phyloP scores from a whole-genome alignment of 1,140 invertebrate genomes.

The Ceratina australensis region DNA sequence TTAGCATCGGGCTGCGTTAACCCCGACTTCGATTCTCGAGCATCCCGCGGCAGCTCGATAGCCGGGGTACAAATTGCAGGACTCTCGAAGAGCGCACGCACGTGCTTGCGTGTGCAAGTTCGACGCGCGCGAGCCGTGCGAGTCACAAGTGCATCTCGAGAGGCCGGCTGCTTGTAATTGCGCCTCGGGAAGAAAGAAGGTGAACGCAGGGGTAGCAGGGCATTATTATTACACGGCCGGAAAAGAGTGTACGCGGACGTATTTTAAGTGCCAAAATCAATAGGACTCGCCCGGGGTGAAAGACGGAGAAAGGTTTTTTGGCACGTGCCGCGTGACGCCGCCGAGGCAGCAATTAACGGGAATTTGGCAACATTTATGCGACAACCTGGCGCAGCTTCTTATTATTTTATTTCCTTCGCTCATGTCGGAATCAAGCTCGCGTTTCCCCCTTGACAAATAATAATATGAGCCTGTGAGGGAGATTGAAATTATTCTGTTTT shows the following conservation, averaged over 20 bases:
- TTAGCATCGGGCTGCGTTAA: neutral
- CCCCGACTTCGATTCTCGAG: slow-evolving; percentile 14
- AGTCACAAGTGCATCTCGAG: slow-evolving; percentile 31
- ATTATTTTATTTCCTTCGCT: neutral
- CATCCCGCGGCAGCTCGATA: neutral
- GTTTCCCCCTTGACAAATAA: too few relatives aligned
- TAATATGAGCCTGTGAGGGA: too few relatives aligned
- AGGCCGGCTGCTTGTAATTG: slow-evolving; percentile 35
- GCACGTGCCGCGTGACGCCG: slow-evolving; percentile 25
- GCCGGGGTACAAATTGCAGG: slow-evolving; percentile 13
- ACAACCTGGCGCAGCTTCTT: neutral
- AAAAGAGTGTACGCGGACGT: neutral
- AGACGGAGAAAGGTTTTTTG: slow-evolving; percentile 29
- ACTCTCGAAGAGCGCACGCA: slow-evolving; percentile 23
- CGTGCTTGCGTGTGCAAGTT: slow-evolving; percentile 14
- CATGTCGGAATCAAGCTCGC: neutral
- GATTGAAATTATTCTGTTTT: too few relatives aligned
- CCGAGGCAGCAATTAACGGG: slow-evolving; percentile 22
- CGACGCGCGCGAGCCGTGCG: neutral
- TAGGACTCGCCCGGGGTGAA: neutral
- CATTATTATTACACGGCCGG: slow-evolving; percentile 19
- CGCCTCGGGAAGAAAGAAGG: neutral
- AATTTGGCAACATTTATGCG: slow-evolving; percentile 33
- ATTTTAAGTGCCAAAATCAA: slow-evolving; percentile 42
- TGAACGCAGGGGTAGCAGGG: too few relatives aligned